phyloP scores from a whole-genome alignment of 1,140 invertebrate genomes.

The Choristoneura fumiferana region DNA sequence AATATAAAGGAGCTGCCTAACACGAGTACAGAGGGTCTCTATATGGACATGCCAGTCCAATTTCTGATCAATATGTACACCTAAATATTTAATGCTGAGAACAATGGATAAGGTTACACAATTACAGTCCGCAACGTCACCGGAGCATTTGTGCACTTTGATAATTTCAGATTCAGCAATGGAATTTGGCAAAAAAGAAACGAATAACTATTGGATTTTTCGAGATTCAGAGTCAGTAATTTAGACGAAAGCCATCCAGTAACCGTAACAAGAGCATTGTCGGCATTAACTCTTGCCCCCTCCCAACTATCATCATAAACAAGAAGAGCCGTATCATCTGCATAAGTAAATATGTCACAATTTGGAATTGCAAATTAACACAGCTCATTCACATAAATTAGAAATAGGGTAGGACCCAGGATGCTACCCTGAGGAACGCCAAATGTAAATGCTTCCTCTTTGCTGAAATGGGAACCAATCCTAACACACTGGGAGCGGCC shows the following conservation, averaged over 20 bases:
- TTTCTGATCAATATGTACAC: no score
- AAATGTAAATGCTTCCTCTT: not conserved
- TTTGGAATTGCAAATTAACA: not conserved
- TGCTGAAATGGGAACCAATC: not conserved
- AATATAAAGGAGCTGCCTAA: no score
- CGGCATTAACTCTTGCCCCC: not conserved
- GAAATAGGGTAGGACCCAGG: conserved; percentile 3
- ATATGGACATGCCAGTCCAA: no score
- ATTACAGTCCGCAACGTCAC: no score
- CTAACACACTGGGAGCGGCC: not conserved
- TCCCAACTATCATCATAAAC: conserved; percentile 6
- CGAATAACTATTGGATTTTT: no score
- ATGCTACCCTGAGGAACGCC: no score
- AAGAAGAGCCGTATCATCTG: conserved; percentile 1
- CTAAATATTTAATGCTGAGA: no score
- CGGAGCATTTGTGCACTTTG: no score
- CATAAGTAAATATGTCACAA: not conserved
- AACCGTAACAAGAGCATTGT: not conserved
- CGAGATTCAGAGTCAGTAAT: not conserved
- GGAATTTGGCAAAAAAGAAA: no score
- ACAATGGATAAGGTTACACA: no score
- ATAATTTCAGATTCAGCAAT: no score
- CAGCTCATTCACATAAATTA: not conserved
- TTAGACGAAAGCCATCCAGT: not conserved
- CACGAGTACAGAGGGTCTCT: no score